These are phyloP conservation scores for Antheraea yamamai DNA, from an alignment of 2,888 invertebrate species.

Conservation along the genomic window DNA sequence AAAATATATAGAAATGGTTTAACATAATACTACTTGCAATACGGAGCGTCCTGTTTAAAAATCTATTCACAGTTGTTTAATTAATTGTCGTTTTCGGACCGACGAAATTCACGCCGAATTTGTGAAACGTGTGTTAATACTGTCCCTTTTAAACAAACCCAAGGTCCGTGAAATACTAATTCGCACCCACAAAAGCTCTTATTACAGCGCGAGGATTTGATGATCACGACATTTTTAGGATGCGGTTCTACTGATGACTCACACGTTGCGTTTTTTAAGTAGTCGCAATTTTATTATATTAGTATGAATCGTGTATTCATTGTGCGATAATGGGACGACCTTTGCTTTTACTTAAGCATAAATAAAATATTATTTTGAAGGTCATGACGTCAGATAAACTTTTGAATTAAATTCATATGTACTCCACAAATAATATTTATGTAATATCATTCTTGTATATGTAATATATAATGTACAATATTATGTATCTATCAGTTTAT, in stretches of 20 bases:
- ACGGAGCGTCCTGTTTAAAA: background rate
- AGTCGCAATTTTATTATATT: background rate
- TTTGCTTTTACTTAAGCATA: background rate
- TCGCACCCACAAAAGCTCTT: constrained; percentile 52
- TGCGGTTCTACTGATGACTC: background rate
- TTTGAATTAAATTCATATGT: too few species aligned
- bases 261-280: constrained; percentile 17
- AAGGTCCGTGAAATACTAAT: constrained; percentile 55
- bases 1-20: too few species aligned
- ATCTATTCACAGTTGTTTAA: constrained; percentile 14
- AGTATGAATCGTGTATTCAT: background rate
- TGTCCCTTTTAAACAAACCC: constrained; percentile 48
- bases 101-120: constrained; percentile 49
- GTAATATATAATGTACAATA: too few species aligned
- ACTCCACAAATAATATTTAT: too few species aligned
- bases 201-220: constrained; percentile 49
- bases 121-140: constrained; percentile 46
- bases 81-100: constrained; percentile 34
- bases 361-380: background rate
- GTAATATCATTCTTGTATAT: too few species aligned
- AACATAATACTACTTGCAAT: too few species aligned
- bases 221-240: constrained; percentile 59
- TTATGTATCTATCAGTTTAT: too few species aligned
- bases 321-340: too few species aligned
- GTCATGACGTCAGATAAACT: background rate